Percentiles rank a stretch among this genome's conserved stretches.
phyloP scores from a whole-genome alignment of 2,888 invertebrate genomes.

The Lasioglossum vierecki region DNA sequence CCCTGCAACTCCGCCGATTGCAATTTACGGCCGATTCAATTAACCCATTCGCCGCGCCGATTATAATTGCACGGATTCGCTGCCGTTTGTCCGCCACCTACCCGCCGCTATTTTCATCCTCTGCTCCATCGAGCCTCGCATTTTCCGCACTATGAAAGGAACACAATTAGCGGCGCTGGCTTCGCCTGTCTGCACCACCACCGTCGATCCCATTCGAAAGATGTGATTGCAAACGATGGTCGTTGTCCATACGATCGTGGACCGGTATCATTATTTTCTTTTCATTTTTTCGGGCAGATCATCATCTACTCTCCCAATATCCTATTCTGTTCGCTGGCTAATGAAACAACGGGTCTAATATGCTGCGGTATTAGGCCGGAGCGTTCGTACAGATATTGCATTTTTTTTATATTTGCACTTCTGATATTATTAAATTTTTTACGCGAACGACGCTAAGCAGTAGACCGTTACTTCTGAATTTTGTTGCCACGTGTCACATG shows the following conservation, averaged over 20 bases:
- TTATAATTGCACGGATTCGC: constrained; percentile 68
- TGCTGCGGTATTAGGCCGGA: not conserved
- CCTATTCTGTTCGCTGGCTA: not conserved
- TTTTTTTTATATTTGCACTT: not conserved
- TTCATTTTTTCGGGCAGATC: not conserved
- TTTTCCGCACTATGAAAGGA: not conserved
- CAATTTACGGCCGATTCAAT: constrained; percentile 67
- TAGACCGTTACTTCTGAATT: too few species aligned
- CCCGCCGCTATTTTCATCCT: constrained; percentile 27
- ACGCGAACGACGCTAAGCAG: too few species aligned
- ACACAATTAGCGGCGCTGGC: not conserved
- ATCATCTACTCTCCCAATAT: not conserved
- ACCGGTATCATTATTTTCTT: not conserved
- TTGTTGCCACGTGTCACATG: too few species aligned
- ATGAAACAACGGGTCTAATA: not conserved
- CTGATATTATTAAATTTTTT: too few species aligned
- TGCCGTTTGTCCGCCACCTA: constrained; percentile 10
- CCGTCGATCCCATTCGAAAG: too few species aligned
- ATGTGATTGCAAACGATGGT: not conserved
- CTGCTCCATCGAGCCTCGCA: not conserved
- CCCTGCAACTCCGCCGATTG: constrained; percentile 48
- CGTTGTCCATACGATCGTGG: not conserved
- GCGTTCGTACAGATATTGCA: not conserved
- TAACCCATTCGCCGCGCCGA: constrained; percentile 55
- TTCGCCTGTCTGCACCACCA: not conserved